These are phyloP conservation scores for Cydia splendana DNA, from an alignment of 1,140 invertebrate species.

Conservation along the genomic window DNA sequence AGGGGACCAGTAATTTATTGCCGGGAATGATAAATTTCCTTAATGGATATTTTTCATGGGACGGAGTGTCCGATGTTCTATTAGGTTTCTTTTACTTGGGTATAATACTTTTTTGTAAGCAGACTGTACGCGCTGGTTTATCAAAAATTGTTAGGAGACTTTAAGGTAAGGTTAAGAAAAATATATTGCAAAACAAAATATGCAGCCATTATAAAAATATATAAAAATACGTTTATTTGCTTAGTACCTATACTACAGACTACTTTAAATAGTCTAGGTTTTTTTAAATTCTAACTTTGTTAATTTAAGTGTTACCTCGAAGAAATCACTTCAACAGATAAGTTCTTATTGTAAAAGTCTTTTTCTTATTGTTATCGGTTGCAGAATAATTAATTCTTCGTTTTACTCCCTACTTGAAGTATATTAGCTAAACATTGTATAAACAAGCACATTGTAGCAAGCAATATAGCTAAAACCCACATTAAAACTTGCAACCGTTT, in stretches of 20 bases:
- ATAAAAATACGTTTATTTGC: too few species aligned
- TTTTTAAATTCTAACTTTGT: too few species aligned
- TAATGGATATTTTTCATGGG: conserved; percentile 66
- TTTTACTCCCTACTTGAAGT: not conserved
- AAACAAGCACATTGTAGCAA: not conserved
- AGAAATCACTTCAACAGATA: too few species aligned
- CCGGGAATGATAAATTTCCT: conserved; percentile 59
- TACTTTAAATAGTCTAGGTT: too few species aligned
- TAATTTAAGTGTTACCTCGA: too few species aligned
- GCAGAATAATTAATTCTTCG: not conserved
- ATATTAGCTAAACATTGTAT: not conserved
- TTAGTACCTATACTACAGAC: too few species aligned
- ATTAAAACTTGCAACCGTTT: conserved; percentile 40
- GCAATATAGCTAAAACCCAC: conserved; percentile 32
- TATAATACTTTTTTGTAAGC: conserved; percentile 3
- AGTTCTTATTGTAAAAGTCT: too few species aligned
- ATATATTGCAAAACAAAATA: too few species aligned
- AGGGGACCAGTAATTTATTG: conserved; percentile 63
- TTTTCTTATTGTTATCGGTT: not conserved
- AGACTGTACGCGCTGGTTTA: not conserved
- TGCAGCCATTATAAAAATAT: too few species aligned
- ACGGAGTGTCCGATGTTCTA: conserved; percentile 47
- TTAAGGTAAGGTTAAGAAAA: too few species aligned
- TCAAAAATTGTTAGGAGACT: too few species aligned
- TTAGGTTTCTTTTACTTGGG: conserved; percentile 31